These are phyloP conservation scores for Pseudeuparius sepicola DNA, from an alignment of 2,888 invertebrate species.

Conservation along the genomic window DNA sequence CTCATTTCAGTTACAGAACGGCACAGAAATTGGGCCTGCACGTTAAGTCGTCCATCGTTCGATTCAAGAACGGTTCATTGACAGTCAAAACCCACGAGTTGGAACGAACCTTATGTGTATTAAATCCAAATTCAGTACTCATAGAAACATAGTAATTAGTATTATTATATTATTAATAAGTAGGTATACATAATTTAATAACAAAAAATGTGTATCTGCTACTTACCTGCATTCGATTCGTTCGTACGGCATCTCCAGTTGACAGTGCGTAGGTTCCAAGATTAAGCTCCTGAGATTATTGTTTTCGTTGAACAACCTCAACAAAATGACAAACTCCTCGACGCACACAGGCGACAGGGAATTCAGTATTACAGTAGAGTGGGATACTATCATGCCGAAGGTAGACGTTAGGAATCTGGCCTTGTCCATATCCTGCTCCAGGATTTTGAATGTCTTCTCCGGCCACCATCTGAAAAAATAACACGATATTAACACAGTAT, in stretches of 20 bases:
- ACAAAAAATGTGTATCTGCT: no score
- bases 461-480: constrained; percentile 36
- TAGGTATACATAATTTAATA: no score
- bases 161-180: no score
- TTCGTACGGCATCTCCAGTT: constrained; percentile 30
- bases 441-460: constrained; percentile 34
- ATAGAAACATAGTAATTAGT: no score
- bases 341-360: constrained; percentile 34
- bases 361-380: constrained; percentile 34
- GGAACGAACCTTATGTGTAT: no score
- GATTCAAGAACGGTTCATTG: no score
- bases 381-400: constrained; percentile 33
- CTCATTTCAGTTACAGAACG: no score
- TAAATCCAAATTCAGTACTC: no score
- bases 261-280: constrained; percentile 38
- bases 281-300: constrained; percentile 35
- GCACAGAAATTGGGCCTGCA: no score
- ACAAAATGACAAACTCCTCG: constrained; percentile 34
- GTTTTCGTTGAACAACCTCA: constrained; percentile 34
- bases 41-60: no score
- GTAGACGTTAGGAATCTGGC: constrained; percentile 33
- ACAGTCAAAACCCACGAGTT: no score
- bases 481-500: neutral
- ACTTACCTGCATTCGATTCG: no score
- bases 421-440: constrained; percentile 30